Percentiles rank a stretch among this genome's conserved stretches.
These are phyloP conservation scores for Tychaedon coryphoeus DNA, from an alignment of 2,113 vertebrate species.

Conservation along the genomic window DNA sequence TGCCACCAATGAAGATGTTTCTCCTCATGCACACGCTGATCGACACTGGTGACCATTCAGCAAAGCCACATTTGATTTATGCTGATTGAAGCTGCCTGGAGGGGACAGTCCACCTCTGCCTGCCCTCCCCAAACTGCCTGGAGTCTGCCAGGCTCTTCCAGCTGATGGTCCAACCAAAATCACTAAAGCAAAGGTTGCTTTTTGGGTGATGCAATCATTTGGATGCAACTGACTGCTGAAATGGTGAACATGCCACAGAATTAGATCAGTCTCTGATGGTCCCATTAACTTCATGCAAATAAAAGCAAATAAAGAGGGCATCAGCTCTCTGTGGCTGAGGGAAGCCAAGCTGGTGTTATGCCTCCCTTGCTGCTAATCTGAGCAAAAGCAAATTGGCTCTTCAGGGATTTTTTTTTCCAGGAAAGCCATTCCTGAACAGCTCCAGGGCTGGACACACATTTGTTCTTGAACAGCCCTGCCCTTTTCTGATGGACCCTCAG, in stretches of 20 bases:
- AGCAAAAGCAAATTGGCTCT: neutral
- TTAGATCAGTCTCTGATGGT: neutral
- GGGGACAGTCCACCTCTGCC: neutral
- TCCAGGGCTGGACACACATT: neutral
- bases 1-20: neutral
- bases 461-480: neutral
- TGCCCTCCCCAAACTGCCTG: neutral
- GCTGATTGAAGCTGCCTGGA: neutral
- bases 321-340: neutral
- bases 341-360: neutral
- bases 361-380: neutral
- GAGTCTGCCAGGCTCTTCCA: neutral
- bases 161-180: neutral
- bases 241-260: accelerated
- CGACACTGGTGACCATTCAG: neutral
- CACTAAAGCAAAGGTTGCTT: neutral
- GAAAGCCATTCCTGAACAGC: neutral
- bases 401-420: neutral
- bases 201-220: neutral
- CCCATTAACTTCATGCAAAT: neutral
- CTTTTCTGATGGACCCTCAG: neutral
- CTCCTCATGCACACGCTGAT: neutral
- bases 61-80: neutral
- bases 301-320: neutral
- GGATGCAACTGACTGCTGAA: neutral